A percentile compares a stretch with the other conserved stretches of the same genome.
Evolutionary conservation across 2,113 vertebrate genomes (phyloP).

Genomic region (Tragulus kanchil): DNA sequence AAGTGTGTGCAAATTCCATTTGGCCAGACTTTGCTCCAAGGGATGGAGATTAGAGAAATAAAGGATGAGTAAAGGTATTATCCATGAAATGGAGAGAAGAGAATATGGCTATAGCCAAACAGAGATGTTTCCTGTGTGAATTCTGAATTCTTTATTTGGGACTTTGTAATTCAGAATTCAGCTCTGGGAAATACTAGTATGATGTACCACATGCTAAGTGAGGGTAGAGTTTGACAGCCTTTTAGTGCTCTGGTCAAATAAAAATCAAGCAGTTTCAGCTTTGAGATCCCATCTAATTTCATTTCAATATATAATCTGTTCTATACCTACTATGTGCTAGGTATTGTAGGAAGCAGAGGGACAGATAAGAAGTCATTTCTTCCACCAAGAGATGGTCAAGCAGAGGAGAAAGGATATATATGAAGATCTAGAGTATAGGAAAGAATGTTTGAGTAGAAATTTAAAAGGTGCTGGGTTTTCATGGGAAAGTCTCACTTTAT

Average conservation of each 20-base stretch:
- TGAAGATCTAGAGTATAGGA: background rate
- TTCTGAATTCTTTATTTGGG: conserved; percentile 33
- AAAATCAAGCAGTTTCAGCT: conserved; percentile 39
- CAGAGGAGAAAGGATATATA: background rate
- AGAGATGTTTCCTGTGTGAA: background rate
- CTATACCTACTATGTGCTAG: background rate
- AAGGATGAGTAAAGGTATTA: conserved; percentile 14
- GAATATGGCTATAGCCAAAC: background rate
- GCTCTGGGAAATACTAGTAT: conserved; percentile 28
- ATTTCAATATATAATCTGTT: background rate
- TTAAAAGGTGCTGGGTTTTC: background rate
- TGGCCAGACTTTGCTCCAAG: background rate
- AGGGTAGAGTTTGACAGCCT: conserved; percentile 15
- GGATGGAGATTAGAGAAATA: conserved; percentile 30
- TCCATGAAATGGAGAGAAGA: conserved; percentile 22
- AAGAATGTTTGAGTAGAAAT: conserved; percentile 49
- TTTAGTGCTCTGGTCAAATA: conserved; percentile 50
- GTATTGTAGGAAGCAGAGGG: conserved; percentile 22
- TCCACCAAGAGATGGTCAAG: background rate
- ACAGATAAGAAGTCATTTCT: conserved; percentile 57
- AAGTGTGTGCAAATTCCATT: conserved; percentile 15
- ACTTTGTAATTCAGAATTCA: conserved; percentile 46
- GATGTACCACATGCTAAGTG: background rate
- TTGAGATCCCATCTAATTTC: conserved; percentile 43
- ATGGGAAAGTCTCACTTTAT: background rate